Base-by-base conservation (phyloP, 2,113 vertebrate species). In the Sinocyclocheilus rhinocerous region DNA sequence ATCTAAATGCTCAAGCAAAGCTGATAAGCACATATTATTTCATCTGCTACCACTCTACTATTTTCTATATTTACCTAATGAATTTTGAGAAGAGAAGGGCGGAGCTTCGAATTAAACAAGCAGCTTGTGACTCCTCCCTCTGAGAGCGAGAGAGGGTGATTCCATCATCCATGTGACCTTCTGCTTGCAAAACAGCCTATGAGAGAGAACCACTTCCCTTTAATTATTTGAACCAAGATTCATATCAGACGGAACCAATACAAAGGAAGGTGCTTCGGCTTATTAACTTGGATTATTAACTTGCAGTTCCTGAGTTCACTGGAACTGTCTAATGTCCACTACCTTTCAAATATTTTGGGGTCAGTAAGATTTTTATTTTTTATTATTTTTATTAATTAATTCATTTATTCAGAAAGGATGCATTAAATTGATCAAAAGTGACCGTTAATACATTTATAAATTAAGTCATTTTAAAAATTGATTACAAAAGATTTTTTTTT, bases 141-240 rank as follows among this genome's bases (percentile, higher is more conserved):
- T 98, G 97, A 84, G 96, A 97, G 39, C 97, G 95, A 83, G 97
- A 99, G 76, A 99, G 92, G 0, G 96, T 98, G 88, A 99, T 93
- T 42, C 97, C 98, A 22, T 99, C 98, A 59, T 99, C 98, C 98
- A 99, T 99, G 86, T 99, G 98, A 59, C 98, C 98, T 92, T 99
- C 98, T 1, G 96, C 96, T 84, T 99, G 96, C 94, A 99, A 94
- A 90, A 98, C 95, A 42, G 97, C 98, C 98, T 99, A 84, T 29
- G 4, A 87, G 36, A 90, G 45, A 67, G 10, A 42, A n/a, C 3
- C 8, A 87, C 0, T 69, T 26, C 61, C 9, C 16, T 70, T 36
- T 18, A 70, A 36, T 10, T 8, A 39, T 72, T 72, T 39, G 4
- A 39, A 39, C 18, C 69, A 39, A 20, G 39, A 39, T 22, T 2